Percentiles rank a stretch among this genome's conserved stretches.
Evolutionary conservation across 2,797 vertebrate species (phyloP).

Genomic region (Sylvilagus floridanus): DNA sequence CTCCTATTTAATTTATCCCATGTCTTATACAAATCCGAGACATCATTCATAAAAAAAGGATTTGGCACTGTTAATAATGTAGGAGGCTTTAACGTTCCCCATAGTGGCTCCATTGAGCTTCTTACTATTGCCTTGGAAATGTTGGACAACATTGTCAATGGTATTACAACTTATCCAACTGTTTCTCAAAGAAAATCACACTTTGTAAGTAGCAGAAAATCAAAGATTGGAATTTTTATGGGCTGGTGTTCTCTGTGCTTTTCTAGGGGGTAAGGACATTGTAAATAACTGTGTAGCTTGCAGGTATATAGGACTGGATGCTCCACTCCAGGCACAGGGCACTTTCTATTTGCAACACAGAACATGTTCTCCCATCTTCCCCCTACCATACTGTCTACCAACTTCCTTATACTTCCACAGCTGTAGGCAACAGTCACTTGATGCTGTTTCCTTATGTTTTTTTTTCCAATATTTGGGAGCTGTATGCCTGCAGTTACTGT

Average conservation of each 20-base stretch:
- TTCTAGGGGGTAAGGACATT: background rate
- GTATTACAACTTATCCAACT: background rate
- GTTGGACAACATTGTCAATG: background rate
- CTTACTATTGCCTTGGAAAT: background rate
- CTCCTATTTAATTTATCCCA: background rate
- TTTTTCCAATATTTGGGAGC: background rate
- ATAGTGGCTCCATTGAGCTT: background rate
- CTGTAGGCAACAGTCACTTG: background rate
- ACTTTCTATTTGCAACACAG: background rate
- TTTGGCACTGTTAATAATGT: background rate
- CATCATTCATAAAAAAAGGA: background rate
- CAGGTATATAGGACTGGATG: background rate
- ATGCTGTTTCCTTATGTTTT: background rate
- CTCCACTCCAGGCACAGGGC: background rate
- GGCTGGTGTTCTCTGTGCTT: background rate
- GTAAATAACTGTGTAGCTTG: background rate
- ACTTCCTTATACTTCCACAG: background rate
- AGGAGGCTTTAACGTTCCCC: background rate
- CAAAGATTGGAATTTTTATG: background rate
- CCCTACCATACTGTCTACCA: background rate
- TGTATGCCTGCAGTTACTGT: background rate
- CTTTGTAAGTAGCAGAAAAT: background rate
- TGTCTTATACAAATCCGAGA: background rate
- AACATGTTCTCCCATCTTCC: background rate
- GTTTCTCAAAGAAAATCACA: background rate